These are phyloP conservation scores for Axinella damicornis DNA, from an alignment of 37 sponge, comb jelly and placozoan species.

Conservation along the genomic window DNA sequence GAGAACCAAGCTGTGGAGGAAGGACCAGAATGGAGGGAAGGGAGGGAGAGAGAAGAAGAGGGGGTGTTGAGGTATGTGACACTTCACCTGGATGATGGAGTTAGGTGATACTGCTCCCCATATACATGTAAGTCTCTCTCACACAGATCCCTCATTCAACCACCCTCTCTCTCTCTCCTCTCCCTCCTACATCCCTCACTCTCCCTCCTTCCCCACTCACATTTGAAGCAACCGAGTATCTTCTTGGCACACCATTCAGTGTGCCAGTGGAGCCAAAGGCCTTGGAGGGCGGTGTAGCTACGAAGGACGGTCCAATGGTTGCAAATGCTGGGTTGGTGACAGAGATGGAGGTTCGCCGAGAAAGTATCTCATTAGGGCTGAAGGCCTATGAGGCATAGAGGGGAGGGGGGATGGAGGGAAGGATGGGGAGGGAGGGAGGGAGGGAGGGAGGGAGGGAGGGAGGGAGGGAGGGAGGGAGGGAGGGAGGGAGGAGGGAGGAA, in stretches of 20 bases:
- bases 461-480: not conserved
- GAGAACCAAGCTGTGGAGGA: constrained; percentile 33
- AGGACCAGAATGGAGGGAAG: not conserved
- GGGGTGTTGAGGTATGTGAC: not conserved
- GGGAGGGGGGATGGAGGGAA: not conserved
- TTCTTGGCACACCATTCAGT: not conserved
- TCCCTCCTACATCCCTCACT: too few relatives aligned
- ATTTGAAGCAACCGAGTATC: too few relatives aligned
- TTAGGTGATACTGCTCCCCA: not conserved
- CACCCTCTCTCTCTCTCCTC: too few relatives aligned
- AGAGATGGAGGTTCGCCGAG: constrained; percentile 9
- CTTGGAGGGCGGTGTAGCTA: constrained; percentile 10
- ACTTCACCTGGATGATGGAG: not conserved
- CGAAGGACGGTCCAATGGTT: constrained; percentile 49
- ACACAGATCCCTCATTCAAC: too few relatives aligned
- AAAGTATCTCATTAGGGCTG: not conserved
- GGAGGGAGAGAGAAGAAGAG: not conserved
- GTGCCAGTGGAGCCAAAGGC: constrained; percentile 32
- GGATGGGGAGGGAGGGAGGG: not conserved
- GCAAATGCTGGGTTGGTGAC: constrained; percentile 10
- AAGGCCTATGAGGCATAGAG: not conserved
- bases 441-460: not conserved
- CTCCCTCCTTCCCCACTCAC: not conserved
- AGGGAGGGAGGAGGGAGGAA: too few relatives aligned
- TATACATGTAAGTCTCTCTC: too few relatives aligned